Evolutionary conservation across 2,113 vertebrate genomes (phyloP).

Genomic region (Eclectus roratus): DNA sequence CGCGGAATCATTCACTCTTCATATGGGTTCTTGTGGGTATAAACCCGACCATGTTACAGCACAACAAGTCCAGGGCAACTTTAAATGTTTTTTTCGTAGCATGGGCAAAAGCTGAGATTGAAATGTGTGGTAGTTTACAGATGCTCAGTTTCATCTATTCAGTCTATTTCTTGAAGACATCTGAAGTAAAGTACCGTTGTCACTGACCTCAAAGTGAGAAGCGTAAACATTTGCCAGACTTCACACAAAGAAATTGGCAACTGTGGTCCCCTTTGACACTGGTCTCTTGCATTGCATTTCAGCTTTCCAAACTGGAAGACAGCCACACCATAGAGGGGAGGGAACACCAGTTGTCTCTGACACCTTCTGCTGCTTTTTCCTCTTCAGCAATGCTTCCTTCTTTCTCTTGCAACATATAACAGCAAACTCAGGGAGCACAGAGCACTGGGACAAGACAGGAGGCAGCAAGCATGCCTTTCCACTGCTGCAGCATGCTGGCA

Average conservation of each 20-base stretch:
- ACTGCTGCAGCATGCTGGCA: background rate
- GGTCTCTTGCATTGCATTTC: background rate
- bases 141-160: background rate
- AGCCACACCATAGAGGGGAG: background rate
- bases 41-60: background rate
- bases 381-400: background rate
- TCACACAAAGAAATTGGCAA: background rate
- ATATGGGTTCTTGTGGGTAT: background rate
- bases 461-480: background rate
- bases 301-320: background rate
- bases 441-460: background rate
- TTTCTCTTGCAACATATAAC: background rate
- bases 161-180: background rate
- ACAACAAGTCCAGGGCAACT: background rate
- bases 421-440: background rate
- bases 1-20: background rate
- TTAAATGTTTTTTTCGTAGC: background rate
- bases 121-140: background rate
- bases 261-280: background rate
- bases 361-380: background rate
- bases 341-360: background rate
- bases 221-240: background rate
- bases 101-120: background rate
- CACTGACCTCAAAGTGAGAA: background rate
- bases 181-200: background rate